Conservation (phyloP, 2,113 vertebrate genomes). For the Salminus brasiliensis region DNA sequence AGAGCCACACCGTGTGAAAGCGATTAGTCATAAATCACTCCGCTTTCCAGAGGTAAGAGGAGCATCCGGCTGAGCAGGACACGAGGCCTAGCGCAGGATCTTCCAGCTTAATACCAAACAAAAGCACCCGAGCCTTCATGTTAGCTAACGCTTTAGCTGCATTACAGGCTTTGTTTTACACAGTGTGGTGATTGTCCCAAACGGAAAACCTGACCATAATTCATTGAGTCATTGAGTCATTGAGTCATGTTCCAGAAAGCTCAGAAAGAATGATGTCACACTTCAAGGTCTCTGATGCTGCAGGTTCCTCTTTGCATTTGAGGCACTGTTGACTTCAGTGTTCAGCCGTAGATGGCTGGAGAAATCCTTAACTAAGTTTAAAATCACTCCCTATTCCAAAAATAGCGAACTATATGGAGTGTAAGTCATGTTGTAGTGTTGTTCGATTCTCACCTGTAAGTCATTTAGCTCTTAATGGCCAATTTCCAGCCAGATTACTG, state of each 20-base stretch:
- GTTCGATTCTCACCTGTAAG: too few relatives aligned
- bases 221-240: slow-evolving; percentile 3
- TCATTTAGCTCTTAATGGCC: too few relatives aligned
- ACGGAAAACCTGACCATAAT: neutral
- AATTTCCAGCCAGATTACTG: too few relatives aligned
- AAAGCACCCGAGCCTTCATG: neutral
- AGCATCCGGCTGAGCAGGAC: slow-evolving; percentile 53
- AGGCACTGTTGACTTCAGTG: neutral
- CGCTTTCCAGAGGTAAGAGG: slow-evolving; percentile 18
- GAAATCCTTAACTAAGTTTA: neutral
- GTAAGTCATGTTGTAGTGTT: too few relatives aligned
- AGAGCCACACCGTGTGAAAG: slow-evolving; percentile 17
- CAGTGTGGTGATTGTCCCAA: neutral
- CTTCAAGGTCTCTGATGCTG: neutral
- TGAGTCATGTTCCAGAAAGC: neutral
- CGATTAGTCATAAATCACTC: slow-evolving; percentile 60
- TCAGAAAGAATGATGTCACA: neutral
- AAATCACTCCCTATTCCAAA: too few relatives aligned
- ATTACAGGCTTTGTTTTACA: slow-evolving; percentile 17
- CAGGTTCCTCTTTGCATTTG: neutral
- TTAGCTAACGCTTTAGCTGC: slow-evolving; percentile 28
- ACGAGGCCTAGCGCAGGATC: slow-evolving; percentile 28
- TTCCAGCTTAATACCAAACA: slow-evolving; percentile 33
- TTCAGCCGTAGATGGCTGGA: neutral
- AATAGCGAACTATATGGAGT: too few relatives aligned